Conservation (phyloP, 2,888 invertebrate species). For the Neoascia interrupta region DNA sequence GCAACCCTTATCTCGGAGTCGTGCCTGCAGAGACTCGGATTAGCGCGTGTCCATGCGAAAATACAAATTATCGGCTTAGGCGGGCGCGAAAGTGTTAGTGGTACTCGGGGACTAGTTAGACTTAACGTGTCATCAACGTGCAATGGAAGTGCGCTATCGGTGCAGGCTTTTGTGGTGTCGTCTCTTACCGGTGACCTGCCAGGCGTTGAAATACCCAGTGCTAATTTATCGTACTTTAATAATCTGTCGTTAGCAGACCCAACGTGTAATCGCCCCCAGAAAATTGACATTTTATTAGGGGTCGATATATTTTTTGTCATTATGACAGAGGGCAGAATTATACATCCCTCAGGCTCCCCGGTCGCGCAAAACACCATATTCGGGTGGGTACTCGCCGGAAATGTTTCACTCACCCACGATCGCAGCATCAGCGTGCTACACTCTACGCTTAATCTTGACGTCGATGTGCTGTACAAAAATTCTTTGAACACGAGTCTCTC, state of each 20-base stretch:
- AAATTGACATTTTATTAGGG: constrained; percentile 19
- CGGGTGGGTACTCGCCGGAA: constrained; percentile 32
- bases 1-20: constrained; percentile 19
- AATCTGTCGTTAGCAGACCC: constrained; percentile 21
- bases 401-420: not conserved
- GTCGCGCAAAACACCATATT: constrained; percentile 32
- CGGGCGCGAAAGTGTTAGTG: not conserved
- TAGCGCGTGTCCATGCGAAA: constrained; percentile 7
- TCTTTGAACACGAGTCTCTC: constrained; percentile 22
- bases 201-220: constrained; percentile 8
- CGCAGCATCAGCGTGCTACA: not conserved
- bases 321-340: constrained; percentile 6
- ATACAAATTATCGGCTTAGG: constrained; percentile 8
- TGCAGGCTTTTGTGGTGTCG: constrained; percentile 11
- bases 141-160: not conserved
- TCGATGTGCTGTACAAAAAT: constrained; percentile 10
- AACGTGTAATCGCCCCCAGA: not conserved
- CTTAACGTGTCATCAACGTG: not conserved
- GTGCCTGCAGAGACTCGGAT: constrained; percentile 15
- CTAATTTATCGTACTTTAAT: constrained; percentile 8
- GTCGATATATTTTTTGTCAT: constrained; percentile 25
- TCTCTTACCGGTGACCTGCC: constrained; percentile 5
- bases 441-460: not conserved
- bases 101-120: constrained; percentile 12
- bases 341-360: constrained; percentile 1